Conservation (phyloP, 2,888 invertebrate species). For the Flabesymbios commensalis region DNA sequence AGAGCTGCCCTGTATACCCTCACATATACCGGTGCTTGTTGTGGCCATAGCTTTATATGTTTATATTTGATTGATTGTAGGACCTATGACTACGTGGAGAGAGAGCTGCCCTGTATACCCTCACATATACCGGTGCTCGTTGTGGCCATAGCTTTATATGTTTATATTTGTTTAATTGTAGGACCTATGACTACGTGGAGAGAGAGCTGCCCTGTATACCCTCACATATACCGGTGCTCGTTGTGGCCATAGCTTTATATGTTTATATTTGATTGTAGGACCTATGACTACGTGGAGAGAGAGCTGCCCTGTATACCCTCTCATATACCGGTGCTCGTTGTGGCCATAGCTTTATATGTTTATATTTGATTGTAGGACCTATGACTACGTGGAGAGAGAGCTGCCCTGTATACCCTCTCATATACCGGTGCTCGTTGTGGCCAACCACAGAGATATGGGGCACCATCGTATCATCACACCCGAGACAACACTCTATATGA, state of each 20-base stretch:
- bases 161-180: too few species aligned
- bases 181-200: slow-evolving; percentile 94
- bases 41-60: too few species aligned
- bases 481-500: slow-evolving; percentile 73
- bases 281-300: slow-evolving; percentile 90
- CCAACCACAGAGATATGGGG: slow-evolving; percentile 96
- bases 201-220: slow-evolving; percentile 80
- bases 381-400: slow-evolving; percentile 90
- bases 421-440: slow-evolving; percentile 82
- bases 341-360: too few species aligned
- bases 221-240: slow-evolving; percentile 73
- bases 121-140: slow-evolving; percentile 76
- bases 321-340: slow-evolving; percentile 76
- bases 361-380: slow-evolving; percentile 84
- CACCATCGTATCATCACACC: slow-evolving; percentile 84
- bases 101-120: slow-evolving; percentile 79
- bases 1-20: slow-evolving; percentile 77
- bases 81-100: slow-evolving; percentile 93
- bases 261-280: too few species aligned
- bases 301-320: slow-evolving; percentile 77
- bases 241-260: too few species aligned
- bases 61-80: too few species aligned
- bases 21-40: slow-evolving; percentile 76
- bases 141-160: too few species aligned
- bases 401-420: slow-evolving; percentile 72